Conservation (phyloP, 2,888 invertebrate species). For the Hyposoter dolosus region DNA sequence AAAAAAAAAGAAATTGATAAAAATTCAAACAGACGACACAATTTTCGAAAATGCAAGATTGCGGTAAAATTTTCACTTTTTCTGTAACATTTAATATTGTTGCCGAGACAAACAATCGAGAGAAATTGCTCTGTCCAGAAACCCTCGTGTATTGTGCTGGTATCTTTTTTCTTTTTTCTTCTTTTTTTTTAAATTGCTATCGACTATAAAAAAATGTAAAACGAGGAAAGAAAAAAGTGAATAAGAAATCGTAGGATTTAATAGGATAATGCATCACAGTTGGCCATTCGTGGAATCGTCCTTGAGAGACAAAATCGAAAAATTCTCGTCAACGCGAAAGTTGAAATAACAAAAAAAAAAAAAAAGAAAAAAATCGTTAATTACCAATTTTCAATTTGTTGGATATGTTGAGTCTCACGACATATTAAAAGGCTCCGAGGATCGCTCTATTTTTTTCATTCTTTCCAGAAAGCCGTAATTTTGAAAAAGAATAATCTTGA, state of each 20-base stretch:
- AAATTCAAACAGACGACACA: neutral
- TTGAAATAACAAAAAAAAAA: conserved; percentile 5
- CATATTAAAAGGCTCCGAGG: conserved; percentile 26
- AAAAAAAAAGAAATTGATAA: neutral
- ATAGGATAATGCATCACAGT: conserved; percentile 77
- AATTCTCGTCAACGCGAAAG: conserved; percentile 39
- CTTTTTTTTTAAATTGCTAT: neutral
- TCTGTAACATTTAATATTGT: neutral
- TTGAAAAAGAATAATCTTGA: neutral
- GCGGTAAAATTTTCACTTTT: neutral
- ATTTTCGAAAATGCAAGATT: neutral
- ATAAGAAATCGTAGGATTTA: conserved; percentile 52
- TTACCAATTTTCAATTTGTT: neutral
- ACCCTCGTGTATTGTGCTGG: neutral
- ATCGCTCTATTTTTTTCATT: conserved; percentile 5
- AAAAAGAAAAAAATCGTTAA: conserved; percentile 4
- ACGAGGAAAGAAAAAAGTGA: conserved; percentile 57
- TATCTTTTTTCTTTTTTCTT: neutral
- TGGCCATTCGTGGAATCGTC: conserved; percentile 70
- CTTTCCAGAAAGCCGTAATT: neutral
- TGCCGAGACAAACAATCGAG: neutral
- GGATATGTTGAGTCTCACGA: conserved; percentile 48
- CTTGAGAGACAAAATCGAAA: conserved; percentile 31
- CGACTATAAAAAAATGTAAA: conserved; percentile 45
- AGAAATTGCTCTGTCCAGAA: neutral